A percentile compares a stretch with the other conserved stretches of the same genome.
These are phyloP conservation scores for Triplophysa rosa DNA, from an alignment of 2,113 vertebrate genomes.

Conservation along the genomic window DNA sequence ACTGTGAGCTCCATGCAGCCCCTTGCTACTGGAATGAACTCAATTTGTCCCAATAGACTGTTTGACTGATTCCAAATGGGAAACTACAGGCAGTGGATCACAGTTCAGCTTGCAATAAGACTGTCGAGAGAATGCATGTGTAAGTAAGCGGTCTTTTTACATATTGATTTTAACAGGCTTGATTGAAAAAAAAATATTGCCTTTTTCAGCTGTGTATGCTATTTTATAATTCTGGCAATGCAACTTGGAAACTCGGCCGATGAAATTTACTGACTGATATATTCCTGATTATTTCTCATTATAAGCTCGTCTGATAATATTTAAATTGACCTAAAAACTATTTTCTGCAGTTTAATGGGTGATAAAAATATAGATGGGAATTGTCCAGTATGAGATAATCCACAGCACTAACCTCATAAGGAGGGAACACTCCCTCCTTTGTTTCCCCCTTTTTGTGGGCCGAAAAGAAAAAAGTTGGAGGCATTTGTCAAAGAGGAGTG, in stretches of 20 bases:
- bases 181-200: too few relatives aligned
- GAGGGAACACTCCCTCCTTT: conserved; percentile 64
- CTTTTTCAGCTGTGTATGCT: neutral
- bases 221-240: conserved; percentile 8
- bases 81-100: conserved; percentile 42
- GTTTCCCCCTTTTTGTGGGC: conserved; percentile 56
- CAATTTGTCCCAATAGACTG: conserved; percentile 43
- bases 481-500: conserved; percentile 54
- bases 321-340: conserved; percentile 37
- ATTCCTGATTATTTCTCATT: conserved; percentile 43
- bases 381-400: conserved; percentile 68
- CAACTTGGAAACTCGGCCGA: neutral
- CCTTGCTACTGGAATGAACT: conserved; percentile 39
- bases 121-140: neutral
- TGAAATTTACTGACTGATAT: conserved; percentile 18
- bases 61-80: conserved; percentile 38
- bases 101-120: neutral
- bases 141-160: neutral
- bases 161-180: neutral
- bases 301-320: conserved; percentile 21
- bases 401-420: conserved; percentile 64
- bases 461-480: conserved; percentile 39
- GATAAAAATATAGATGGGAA: conserved; percentile 71
- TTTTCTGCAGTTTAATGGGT: conserved; percentile 43
- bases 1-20: conserved; percentile 3